Evolutionary conservation across 2,888 invertebrate species (phyloP).

Genomic region (Dilophus febrilis): DNA sequence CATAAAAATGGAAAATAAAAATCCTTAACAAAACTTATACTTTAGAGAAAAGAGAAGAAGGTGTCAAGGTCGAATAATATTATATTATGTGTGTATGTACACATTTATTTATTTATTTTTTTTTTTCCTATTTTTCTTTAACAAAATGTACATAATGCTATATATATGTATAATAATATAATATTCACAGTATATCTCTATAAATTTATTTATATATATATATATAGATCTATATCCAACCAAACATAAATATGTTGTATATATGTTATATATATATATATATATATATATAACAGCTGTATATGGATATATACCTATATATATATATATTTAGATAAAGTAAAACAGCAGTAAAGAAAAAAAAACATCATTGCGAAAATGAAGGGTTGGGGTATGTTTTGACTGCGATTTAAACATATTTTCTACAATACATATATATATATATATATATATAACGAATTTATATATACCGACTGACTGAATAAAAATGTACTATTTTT

Average conservation of each 20-base stretch:
- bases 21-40: too few relatives aligned
- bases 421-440: too few relatives aligned
- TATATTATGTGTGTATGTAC: neutral
- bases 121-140: slow-evolving; percentile 3
- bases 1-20: too few relatives aligned
- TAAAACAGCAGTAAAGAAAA: slow-evolving; percentile 3
- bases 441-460: too few relatives aligned
- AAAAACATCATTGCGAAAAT: neutral
- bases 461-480: neutral
- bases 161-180: slow-evolving; percentile 1
- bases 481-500: neutral
- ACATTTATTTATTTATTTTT: neutral
- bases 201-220: too few relatives aligned
- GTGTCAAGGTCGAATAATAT: slow-evolving; percentile 6
- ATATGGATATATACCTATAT: slow-evolving; percentile 1
- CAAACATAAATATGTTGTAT: too few relatives aligned
- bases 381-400: slow-evolving; percentile 5
- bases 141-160: slow-evolving; percentile 1
- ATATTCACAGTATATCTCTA: too few relatives aligned
- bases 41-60: slow-evolving; percentile 4
- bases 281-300: too few relatives aligned
- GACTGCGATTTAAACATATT: slow-evolving; percentile 6
- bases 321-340: slow-evolving; percentile 1
- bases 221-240: too few relatives aligned
- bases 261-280: too few relatives aligned